phyloP scores from a whole-genome alignment of 2,797 vertebrate genomes.

The Gymnothorax javanicus region DNA sequence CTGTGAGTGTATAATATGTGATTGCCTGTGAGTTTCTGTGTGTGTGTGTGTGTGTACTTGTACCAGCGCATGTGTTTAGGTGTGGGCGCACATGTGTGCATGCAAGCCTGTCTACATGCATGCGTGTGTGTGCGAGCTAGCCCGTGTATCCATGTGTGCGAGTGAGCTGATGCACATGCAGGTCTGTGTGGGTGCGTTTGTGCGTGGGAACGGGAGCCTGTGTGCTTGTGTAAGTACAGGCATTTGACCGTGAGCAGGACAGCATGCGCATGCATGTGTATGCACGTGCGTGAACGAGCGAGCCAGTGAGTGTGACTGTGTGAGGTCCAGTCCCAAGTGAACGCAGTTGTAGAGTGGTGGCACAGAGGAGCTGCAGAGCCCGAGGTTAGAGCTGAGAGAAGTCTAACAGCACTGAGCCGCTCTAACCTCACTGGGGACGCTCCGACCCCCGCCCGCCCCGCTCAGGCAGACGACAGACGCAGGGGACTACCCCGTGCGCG shows the following conservation, averaged over 20 bases:
- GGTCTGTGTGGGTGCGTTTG: no score
- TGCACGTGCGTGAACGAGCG: background rate
- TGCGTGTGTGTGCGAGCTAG: no score
- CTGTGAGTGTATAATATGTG: background rate
- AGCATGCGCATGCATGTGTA: background rate
- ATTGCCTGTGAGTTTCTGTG: no score
- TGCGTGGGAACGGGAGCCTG: no score
- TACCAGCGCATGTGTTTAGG: background rate
- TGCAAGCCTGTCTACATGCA: no score
- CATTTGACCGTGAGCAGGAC: no score
- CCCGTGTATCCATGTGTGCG: no score
- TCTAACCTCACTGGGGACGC: background rate
- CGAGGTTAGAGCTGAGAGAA: background rate
- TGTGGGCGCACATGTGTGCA: no score
- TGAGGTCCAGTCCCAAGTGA: background rate
- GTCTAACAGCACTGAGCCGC: background rate
- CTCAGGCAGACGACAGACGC: conserved; percentile 23
- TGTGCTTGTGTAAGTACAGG: no score
- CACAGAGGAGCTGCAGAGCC: background rate
- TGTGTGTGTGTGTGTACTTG: background rate
- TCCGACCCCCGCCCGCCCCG: background rate
- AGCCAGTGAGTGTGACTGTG: background rate
- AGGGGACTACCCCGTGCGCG: no score
- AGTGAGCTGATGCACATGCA: no score
- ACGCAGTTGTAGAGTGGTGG: background rate